Percentiles rank a stretch among this genome's conserved stretches.
Conservation (phyloP, 2,888 invertebrate genomes). For the Heliconius charithonia region DNA sequence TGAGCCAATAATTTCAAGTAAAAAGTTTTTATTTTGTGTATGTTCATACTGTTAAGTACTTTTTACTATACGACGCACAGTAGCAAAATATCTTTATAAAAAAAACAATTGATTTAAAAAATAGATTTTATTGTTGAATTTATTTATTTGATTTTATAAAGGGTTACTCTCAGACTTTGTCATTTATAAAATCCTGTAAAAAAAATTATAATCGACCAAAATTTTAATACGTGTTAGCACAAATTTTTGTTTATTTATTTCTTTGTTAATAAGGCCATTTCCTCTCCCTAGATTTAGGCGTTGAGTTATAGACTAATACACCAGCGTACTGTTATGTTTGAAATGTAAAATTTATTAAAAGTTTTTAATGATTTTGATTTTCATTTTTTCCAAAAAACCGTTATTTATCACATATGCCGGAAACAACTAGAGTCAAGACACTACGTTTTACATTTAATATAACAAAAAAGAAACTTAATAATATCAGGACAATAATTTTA, state of each 20-base stretch:
- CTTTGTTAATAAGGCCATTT: conserved; percentile 13
- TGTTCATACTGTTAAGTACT: too few relatives aligned
- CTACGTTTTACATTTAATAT: background rate
- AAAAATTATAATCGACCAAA: background rate
- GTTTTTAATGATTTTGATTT: conserved; percentile 61
- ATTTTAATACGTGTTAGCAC: too few relatives aligned
- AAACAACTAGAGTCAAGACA: background rate
- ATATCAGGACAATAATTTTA: background rate
- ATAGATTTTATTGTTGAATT: too few relatives aligned
- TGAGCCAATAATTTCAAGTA: too few relatives aligned
- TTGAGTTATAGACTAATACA: background rate
- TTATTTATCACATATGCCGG: background rate
- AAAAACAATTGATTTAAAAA: too few relatives aligned
- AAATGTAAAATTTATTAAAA: conserved; percentile 72
- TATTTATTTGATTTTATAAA: too few relatives aligned
- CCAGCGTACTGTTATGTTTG: conserved; percentile 68
- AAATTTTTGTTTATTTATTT: background rate
- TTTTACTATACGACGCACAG: too few relatives aligned
- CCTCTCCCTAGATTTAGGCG: background rate
- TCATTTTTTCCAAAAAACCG: conserved; percentile 45
- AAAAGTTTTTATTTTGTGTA: too few relatives aligned
- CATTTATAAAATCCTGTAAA: background rate
- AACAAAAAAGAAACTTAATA: too few relatives aligned
- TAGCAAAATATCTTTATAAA: too few relatives aligned
- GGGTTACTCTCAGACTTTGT: background rate